phyloP scores from a whole-genome alignment of 2,797 vertebrate genomes.

The Melanotaenia boesemani region DNA sequence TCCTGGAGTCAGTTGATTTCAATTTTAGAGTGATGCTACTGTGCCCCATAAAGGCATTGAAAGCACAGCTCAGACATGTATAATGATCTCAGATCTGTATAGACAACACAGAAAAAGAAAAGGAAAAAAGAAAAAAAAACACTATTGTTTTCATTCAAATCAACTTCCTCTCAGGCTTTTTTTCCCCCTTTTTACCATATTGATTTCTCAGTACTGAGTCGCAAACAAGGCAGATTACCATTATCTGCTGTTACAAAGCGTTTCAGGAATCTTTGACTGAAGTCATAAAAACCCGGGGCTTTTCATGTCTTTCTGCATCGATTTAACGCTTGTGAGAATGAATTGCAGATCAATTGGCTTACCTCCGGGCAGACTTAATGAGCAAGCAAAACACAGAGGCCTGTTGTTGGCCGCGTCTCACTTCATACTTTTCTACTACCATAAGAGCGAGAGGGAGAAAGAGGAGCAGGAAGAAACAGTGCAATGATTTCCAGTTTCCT shows the following conservation, averaged over 20 bases:
- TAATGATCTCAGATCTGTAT: conserved; percentile 44
- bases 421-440: conserved; percentile 28
- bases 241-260: conserved; percentile 85
- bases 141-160: conserved; percentile 82
- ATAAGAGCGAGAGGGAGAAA: conserved; percentile 9
- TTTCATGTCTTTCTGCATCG: conserved; percentile 85
- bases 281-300: conserved; percentile 82
- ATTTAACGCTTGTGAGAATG: conserved; percentile 86
- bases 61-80: conserved; percentile 14
- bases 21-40: conserved; percentile 40
- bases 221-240: conserved; percentile 81
- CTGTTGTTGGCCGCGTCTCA: conserved; percentile 72
- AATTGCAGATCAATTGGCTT: conserved; percentile 88
- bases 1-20: conserved; percentile 55
- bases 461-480: conserved; percentile 29
- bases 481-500: conserved; percentile 65
- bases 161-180: conserved; percentile 73
- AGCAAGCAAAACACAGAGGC: conserved; percentile 75
- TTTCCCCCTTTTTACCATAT: conserved; percentile 65
- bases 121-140: conserved; percentile 19
- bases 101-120: conserved; percentile 32
- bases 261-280: conserved; percentile 83
- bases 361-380: conserved; percentile 85
- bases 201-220: conserved; percentile 71
- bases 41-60: conserved; percentile 28